Evolutionary conservation across 2,113 vertebrate species (phyloP), one percentile per base, ranked within the genome.

Genomic region (Microtus ochrogaster): DNA sequence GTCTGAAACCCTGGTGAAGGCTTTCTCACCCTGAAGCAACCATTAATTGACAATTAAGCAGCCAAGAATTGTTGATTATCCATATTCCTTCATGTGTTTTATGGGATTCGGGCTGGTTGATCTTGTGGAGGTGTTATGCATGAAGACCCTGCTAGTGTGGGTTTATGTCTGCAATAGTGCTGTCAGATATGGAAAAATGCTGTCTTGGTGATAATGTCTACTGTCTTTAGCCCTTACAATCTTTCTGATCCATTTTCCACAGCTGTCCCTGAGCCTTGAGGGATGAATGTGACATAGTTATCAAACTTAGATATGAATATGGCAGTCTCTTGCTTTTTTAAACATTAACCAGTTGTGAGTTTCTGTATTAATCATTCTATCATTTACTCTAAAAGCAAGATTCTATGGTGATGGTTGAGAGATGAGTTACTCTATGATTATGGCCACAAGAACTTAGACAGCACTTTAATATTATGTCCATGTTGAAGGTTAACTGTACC

Each of bases 11-110:
- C 9, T 58, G 10, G 22, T 24, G 49, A 81, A 58, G 33, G 3
- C 33, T 47, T 8, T 76, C 41, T 12, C 10, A 12, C 33, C 2
- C 10, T 13, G 33, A 81, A 58, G 33, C 19, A 55, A n/a, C 10
- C 1, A 58, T 7, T 36, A n/a, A 22, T 33, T 12, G 49, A 22
- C 5, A 58, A 36, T 55, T 58, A 22, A 21, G 1, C 21, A 2
- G 4, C 19, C 5, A n/a, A 21, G 17, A 55, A n/a, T 10, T 1
- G n/a, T 36, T n/a, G 2, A 0, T 10, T 7, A 55, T 24, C 5
- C 17, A n/a, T 81, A 58, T 24, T 22, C 4, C 5, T 10, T 10
- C 19, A 19, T n/a, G 33, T 58, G 78, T 22, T 2, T 21, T 49
- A 16, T 33, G 13, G 44, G 7, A 6, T 58, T n/a, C n/a, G 21